Evolutionary conservation across 2,888 invertebrate species (phyloP).

Genomic region (Apotomis turbidana): DNA sequence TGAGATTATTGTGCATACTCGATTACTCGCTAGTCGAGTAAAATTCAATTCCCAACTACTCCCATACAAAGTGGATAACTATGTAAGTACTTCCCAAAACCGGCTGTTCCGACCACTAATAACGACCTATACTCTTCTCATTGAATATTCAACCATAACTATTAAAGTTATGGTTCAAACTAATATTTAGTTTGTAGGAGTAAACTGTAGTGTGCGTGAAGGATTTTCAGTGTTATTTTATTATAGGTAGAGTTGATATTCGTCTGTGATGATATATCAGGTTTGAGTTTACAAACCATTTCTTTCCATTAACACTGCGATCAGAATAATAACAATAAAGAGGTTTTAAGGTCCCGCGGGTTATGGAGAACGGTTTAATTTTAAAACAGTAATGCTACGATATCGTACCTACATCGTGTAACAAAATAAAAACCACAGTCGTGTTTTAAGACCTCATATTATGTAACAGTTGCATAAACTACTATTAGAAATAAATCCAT

Average conservation of each 20-base stretch:
- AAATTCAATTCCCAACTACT: not conserved
- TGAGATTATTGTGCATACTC: no score
- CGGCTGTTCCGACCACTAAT: not conserved
- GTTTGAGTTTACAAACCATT: conserved; percentile 60
- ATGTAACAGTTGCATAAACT: no score
- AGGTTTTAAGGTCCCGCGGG: conserved; percentile 48
- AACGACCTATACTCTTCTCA: not conserved
- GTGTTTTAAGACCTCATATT: no score
- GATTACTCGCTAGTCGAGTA: not conserved
- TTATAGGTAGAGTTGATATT: conserved; percentile 40
- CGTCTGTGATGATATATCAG: conserved; percentile 37
- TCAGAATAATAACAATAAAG: conserved; percentile 52
- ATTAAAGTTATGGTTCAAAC: not conserved
- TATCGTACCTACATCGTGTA: no score
- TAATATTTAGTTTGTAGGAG: not conserved
- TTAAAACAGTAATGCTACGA: no score
- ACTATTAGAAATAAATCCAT: no score
- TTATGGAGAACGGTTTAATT: not conserved
- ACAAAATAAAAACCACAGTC: no score
- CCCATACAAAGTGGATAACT: conserved; percentile 24
- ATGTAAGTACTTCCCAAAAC: conserved; percentile 29
- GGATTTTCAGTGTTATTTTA: conserved; percentile 38
- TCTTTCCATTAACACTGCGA: conserved; percentile 62
- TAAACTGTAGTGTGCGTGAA: not conserved
- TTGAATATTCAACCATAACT: conserved; percentile 12